Conservation (phyloP, 2,888 invertebrate genomes). For the Clusia tigrina region DNA sequence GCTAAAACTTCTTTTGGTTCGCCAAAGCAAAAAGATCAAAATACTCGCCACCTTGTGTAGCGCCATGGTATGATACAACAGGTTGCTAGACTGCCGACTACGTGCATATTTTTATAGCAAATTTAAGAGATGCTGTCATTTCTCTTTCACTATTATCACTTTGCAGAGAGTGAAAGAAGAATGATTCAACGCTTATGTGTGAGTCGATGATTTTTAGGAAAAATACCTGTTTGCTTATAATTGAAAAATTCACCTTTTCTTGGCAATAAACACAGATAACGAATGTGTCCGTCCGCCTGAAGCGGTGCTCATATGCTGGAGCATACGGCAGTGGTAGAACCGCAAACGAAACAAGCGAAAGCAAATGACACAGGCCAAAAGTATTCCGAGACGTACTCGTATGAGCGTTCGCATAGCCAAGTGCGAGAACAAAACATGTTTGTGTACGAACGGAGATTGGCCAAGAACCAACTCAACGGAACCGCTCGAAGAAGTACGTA, state of each 20-base stretch:
- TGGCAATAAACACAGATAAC: slow-evolving; percentile 6
- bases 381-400: not conserved
- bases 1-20: too few relatives aligned
- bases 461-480: not conserved
- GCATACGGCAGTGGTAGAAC: too few relatives aligned
- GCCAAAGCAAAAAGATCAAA: too few relatives aligned
- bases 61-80: too few relatives aligned
- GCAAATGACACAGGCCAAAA: not conserved
- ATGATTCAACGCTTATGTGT: too few relatives aligned
- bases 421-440: slow-evolving; percentile 2
- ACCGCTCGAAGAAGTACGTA: not conserved
- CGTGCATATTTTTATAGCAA: too few relatives aligned
- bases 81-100: too few relatives aligned
- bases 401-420: not conserved
- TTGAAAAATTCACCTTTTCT: slow-evolving; percentile 7
- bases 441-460: not conserved
- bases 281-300: not conserved
- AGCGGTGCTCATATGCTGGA: too few relatives aligned
- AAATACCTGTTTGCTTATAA: slow-evolving; percentile 7
- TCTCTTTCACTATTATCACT: too few relatives aligned
- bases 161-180: too few relatives aligned
- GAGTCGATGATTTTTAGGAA: slow-evolving; percentile 10
- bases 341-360: not conserved
- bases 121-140: too few relatives aligned
- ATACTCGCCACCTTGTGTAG: too few relatives aligned